Percentiles rank a stretch among this genome's conserved stretches.
Conservation (phyloP, 2,797 vertebrate genomes). For the Schizopygopsis malacanthus region DNA sequence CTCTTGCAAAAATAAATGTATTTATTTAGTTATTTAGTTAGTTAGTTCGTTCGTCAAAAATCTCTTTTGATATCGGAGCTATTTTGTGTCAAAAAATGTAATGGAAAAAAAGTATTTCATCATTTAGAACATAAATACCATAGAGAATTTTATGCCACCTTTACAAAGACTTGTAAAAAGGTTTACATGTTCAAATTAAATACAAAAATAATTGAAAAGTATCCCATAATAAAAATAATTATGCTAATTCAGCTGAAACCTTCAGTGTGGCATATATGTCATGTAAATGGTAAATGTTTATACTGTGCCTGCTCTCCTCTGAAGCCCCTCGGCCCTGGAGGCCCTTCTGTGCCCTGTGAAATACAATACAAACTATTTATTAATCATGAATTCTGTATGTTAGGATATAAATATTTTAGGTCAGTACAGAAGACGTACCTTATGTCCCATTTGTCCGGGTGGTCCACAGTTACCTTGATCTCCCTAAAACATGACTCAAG, state of each 20-base stretch:
- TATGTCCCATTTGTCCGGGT: constrained; percentile 85
- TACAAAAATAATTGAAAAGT: background rate
- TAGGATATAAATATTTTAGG: background rate
- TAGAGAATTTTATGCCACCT: too few relatives aligned
- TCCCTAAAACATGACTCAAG: constrained; percentile 74
- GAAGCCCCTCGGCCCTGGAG: constrained; percentile 77
- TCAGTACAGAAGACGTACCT: constrained; percentile 70
- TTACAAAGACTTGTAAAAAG: background rate
- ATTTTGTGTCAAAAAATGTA: too few relatives aligned
- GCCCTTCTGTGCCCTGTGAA: constrained; percentile 80
- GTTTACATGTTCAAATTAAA: background rate
- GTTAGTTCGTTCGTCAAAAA: too few relatives aligned
- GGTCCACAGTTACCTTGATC: constrained; percentile 86
- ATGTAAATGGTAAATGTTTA: constrained; percentile 12
- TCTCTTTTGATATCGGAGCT: too few relatives aligned
- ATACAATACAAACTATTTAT: constrained; percentile 5
- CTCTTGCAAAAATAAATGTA: background rate
- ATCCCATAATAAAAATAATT: background rate
- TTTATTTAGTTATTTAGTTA: too few relatives aligned
- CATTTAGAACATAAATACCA: too few relatives aligned
- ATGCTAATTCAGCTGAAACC: background rate
- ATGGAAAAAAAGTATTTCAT: too few relatives aligned
- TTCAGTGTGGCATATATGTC: background rate
- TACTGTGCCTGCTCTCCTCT: constrained; percentile 78
- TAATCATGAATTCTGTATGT: background rate